These are phyloP conservation scores for Oreochromis niloticus DNA, from an alignment of 2,113 vertebrate genomes.

Conservation along the genomic window DNA sequence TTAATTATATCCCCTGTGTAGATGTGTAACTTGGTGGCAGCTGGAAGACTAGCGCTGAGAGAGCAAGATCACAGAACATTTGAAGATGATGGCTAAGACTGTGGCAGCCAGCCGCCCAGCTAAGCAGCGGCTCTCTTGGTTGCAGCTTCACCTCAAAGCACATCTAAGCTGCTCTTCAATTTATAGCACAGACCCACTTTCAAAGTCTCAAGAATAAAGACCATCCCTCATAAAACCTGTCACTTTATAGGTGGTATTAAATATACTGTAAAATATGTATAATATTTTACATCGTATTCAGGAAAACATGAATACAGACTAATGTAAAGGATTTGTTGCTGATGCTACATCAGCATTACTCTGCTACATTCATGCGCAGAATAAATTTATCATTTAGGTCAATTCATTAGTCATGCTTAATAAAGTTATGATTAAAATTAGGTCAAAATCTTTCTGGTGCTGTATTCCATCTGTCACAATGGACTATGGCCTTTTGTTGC, in stretches of 20 bases:
- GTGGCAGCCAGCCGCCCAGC: not conserved
- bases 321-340: not conserved
- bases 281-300: not conserved
- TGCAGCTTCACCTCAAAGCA: conserved; percentile 35
- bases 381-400: not conserved
- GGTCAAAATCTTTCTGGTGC: not conserved
- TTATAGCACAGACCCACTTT: conserved; percentile 9
- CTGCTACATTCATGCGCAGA: not conserved
- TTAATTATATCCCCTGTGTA: conserved; percentile 60
- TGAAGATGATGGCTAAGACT: conserved; percentile 47
- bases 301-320: not conserved
- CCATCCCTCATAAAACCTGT: not conserved
- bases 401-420: not conserved
- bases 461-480: not conserved
- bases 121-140: not conserved
- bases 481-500: not conserved
- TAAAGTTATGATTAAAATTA: not conserved
- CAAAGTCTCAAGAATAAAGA: not conserved
- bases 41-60: conserved; percentile 9
- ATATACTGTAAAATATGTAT: not conserved
- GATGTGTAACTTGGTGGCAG: conserved; percentile 51
- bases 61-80: conserved; percentile 47
- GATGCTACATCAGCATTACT: not conserved
- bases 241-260: not conserved
- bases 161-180: conserved; percentile 33